Percentiles rank a stretch among this genome's conserved stretches.
Conservation (phyloP, 2,888 invertebrate genomes). For the Pheosia tremula region DNA sequence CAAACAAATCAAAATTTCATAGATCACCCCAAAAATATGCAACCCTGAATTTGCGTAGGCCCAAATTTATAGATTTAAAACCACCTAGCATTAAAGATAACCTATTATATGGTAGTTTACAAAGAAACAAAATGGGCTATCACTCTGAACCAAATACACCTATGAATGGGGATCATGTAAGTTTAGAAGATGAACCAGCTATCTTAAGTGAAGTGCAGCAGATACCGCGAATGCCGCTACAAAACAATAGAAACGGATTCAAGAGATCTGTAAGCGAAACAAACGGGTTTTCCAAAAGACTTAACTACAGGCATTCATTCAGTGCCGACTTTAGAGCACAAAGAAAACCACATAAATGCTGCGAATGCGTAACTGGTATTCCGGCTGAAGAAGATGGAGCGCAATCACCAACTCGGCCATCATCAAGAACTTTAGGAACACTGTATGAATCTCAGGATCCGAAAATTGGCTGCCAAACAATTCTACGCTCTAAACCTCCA, state of each 20-base stretch:
- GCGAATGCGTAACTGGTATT: slow-evolving; percentile 79
- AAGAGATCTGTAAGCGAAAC: slow-evolving; percentile 78
- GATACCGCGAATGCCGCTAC: slow-evolving; percentile 76
- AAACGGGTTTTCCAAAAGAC: slow-evolving; percentile 76
- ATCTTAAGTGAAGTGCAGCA: slow-evolving; percentile 73
- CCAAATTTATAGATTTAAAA: slow-evolving; percentile 78
- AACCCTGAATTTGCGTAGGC: slow-evolving; percentile 75
- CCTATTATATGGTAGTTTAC: slow-evolving; percentile 70
- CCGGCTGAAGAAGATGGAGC: slow-evolving; percentile 65
- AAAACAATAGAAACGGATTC: slow-evolving; percentile 75
- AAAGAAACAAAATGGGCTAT: slow-evolving; percentile 75
- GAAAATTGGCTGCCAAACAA: slow-evolving; percentile 88
- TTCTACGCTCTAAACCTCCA: slow-evolving; percentile 87
- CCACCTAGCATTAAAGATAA: slow-evolving; percentile 60
- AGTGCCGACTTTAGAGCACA: slow-evolving; percentile 74
- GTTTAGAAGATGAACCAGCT: slow-evolving; percentile 63
- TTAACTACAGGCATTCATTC: slow-evolving; percentile 80
- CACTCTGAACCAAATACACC: slow-evolving; percentile 82
- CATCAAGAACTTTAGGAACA: slow-evolving; percentile 75
- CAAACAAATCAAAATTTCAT: slow-evolving; percentile 77
- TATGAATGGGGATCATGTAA: slow-evolving; percentile 60
- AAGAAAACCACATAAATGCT: slow-evolving; percentile 77
- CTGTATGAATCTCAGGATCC: slow-evolving; percentile 85
- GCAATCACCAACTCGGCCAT: slow-evolving; percentile 58
- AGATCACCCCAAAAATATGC: slow-evolving; percentile 81